Evolutionary conservation across 2,888 invertebrate genomes (phyloP), one percentile per base, ranked within the genome.

Genomic region (Drosophila suboccidentalis): DNA sequence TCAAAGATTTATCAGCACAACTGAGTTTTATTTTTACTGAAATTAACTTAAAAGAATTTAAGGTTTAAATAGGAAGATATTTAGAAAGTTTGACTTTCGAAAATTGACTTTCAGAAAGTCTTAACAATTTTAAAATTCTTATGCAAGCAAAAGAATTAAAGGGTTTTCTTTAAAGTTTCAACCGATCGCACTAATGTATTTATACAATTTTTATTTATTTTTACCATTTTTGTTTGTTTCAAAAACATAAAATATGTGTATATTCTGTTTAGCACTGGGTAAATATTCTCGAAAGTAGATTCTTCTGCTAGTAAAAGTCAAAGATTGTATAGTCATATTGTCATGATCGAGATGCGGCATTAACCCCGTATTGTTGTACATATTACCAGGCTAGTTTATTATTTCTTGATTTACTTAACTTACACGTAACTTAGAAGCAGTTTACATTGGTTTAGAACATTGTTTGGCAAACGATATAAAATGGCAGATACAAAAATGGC

Each of bases 401-500:
- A 74, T 71, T 69, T 79, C 67, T 85, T 75, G 71, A 74, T 89
- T 90, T 80, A 81, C 89, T 90, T 90, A 90, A 86, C 73, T 81
- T 89, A 79, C 69, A 71, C 83, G 83, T 84, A 84, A 84, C 83
- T 84, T 72, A 89, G 75, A 82, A 80, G 89, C 84, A 87, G 87
- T 89, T 85, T 86, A 83, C 83, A 88, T 71, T 84, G 67, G 65
- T 81, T 82, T 84, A 66, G 78, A 75, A 84, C 81, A 80, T 80
- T 80, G 53, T 75, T 50, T 50, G 69, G 75, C 47, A 62, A 66
- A 70, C 65, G 62, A 49, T 60, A 60, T 64, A 68, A 76, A 80
- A 86, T 88, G 88, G 86, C 78, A 90, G 90, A 87, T 85, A 89
- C 82, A 88, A 78, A 89, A 87, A 86, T 90, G 90, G 89, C 88